Conservation (phyloP, 2,888 invertebrate genomes). For the Teleogryllus oceanicus region DNA sequence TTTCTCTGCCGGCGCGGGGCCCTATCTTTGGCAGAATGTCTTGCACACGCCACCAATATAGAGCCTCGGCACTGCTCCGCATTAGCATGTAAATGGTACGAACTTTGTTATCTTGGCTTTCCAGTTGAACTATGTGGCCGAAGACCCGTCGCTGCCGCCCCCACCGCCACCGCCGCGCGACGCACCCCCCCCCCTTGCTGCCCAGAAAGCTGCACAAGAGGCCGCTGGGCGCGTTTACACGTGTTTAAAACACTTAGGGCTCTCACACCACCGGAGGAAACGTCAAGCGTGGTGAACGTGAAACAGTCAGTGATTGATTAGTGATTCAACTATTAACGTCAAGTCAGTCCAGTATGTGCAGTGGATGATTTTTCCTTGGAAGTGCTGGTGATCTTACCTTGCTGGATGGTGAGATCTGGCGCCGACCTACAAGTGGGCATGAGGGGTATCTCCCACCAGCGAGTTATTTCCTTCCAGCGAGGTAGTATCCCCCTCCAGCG, state of each 20-base stretch:
- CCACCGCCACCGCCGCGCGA: background rate
- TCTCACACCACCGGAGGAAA: background rate
- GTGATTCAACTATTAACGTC: no score
- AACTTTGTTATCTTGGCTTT: slow-evolving; percentile 18
- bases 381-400: no score
- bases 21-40: slow-evolving; percentile 7
- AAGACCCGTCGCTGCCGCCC: background rate
- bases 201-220: background rate
- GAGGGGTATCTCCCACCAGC: no score
- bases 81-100: slow-evolving; percentile 18
- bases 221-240: background rate
- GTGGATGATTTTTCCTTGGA: no score
- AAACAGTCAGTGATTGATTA: background rate
- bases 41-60: slow-evolving; percentile 9
- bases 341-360: no score
- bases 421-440: no score
- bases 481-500: no score
- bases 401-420: no score
- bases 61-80: slow-evolving; percentile 11
- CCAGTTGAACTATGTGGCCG: slow-evolving; percentile 12
- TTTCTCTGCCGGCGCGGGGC: background rate
- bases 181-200: background rate
- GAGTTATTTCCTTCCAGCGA: no score
- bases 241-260: background rate
- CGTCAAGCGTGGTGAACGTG: background rate